These are phyloP conservation scores for Cyprinella venusta DNA, from an alignment of 2,797 vertebrate genomes.

Conservation along the genomic window DNA sequence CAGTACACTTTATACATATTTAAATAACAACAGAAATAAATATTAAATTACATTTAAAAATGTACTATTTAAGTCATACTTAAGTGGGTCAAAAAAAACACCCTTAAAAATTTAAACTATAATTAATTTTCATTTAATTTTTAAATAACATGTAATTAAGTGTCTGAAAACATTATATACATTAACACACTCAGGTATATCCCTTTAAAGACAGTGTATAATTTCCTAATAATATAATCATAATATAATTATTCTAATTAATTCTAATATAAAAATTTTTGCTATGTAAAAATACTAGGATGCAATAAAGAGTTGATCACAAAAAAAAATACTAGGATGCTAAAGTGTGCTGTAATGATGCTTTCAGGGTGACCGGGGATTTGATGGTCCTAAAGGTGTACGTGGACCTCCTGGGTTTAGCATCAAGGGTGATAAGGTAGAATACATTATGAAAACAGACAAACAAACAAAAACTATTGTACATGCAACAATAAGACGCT, in stretches of 20 bases:
- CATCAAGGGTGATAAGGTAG: slow-evolving; percentile 87
- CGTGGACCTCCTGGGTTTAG: slow-evolving; percentile 76
- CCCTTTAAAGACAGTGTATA: neutral
- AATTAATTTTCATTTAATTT: neutral
- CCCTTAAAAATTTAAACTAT: neutral
- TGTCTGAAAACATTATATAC: neutral
- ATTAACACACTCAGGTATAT: neutral
- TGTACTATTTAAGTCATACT: neutral
- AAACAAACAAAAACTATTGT: neutral
- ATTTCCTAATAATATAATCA: too few relatives aligned
- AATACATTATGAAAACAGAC: too few relatives aligned
- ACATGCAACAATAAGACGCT: neutral
- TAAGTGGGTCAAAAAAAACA: neutral
- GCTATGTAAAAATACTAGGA: neutral
- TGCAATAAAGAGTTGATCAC: too few relatives aligned
- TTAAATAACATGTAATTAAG: neutral
- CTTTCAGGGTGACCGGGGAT: slow-evolving; percentile 86
- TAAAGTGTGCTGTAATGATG: neutral
- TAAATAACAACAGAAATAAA: neutral
- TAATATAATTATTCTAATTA: too few relatives aligned
- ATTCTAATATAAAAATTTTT: too few relatives aligned
- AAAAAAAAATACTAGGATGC: too few relatives aligned
- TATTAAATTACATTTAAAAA: neutral
- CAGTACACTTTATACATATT: neutral
- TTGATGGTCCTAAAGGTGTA: slow-evolving; percentile 76